Evolutionary conservation across 2,113 vertebrate species (phyloP), one percentile per base, ranked within the genome.

Genomic region (Bos taurus): DNA sequence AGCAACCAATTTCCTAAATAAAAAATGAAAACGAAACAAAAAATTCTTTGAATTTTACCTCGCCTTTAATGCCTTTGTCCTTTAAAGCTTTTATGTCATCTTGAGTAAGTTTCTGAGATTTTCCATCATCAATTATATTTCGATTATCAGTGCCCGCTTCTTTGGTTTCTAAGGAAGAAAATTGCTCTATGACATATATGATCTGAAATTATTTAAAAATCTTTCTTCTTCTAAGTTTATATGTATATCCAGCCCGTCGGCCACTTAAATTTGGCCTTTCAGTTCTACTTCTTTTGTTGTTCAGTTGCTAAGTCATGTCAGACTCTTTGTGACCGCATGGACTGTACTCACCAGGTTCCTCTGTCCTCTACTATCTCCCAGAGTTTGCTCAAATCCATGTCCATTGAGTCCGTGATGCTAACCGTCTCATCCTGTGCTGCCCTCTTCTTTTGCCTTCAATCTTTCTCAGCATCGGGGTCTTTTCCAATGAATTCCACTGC

Each of bases 41-140:
- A 82, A 82, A 26, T 94, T 50, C 54, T 94, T 92, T 98, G 91
- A 43, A 74, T 96, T 98, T 98, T 99, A 99, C 99, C 99, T 99
- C 99, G 98, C 99, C 99, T 99, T 99, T 99, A 98, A 99, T 99
- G 97, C 99, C 99, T 98, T 99, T 99, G 98, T 99, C 99, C 99
- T 99, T 99, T 88, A 99, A 98, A 86, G 99, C 99, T 98, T 99
- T 99, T 59, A 99, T 99, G 98, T 99, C 99, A 95, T 99, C 99
- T 97, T 99, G 99, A 97, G 99, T 99, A 87, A 99, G 99, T 99
- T 99, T 99, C 98, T 99, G 99, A 56, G 99, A 99, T 98, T 99
- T 99, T 46, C 99, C 99, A 98, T 99, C 99, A 90, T 99, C 99
- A 74, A 99, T 97, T 97, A 99, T 99, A 98, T 99, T 99, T 97